Base-by-base conservation (phyloP, 2,888 invertebrate genomes). In the Pomacea canaliculata region DNA sequence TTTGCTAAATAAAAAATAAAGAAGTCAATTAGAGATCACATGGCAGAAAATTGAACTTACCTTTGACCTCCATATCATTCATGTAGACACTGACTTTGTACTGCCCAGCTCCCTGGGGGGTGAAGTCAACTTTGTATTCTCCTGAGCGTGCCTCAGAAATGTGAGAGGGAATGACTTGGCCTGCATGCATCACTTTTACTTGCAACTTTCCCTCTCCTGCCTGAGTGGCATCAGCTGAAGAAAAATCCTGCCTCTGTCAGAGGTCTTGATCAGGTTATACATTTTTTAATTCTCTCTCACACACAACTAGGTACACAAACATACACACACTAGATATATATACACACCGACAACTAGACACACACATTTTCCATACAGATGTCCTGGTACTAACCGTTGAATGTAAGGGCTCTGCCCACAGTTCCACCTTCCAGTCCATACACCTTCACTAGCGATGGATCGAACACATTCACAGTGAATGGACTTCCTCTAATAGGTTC, bases 401-500 rank as follows among this genome's bases (percentile, higher is more conserved):
- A 93, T 68, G 91, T 92, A 60, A 93, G 92, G 76, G 90, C 91
- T 82, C 91, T 92, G 19, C 92, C 90, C 27, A 94, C 94, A 71
- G 85, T 79, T 46, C 89, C 88, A 84, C 91, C 82, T 93, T 94
- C 91, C 94, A 92, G 82, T 51, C 92, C 92, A 82, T 88, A 91
- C 46, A 92, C 91, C 78, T 95, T 94, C 16, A 98, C 95, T 46
- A 96, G 96, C 66, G 96, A 94, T 0, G 98, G 96, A 91, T 98
- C 97, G 88, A 96, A 98, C 0, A 98, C 97, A 86, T 97, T 95
- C 89, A 99, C 97, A 0, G 96, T 96, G 91, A 98, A 99, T 1
- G 99, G 99, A 27, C 97, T 97, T 76, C 98, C 98, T 93, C 95
- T 92, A 85, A 99, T 98, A 90, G 98, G 97, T 86, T 97, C 95